phyloP scores from a whole-genome alignment of 2,113 vertebrate species.

The Herpetotheres cachinnans region DNA sequence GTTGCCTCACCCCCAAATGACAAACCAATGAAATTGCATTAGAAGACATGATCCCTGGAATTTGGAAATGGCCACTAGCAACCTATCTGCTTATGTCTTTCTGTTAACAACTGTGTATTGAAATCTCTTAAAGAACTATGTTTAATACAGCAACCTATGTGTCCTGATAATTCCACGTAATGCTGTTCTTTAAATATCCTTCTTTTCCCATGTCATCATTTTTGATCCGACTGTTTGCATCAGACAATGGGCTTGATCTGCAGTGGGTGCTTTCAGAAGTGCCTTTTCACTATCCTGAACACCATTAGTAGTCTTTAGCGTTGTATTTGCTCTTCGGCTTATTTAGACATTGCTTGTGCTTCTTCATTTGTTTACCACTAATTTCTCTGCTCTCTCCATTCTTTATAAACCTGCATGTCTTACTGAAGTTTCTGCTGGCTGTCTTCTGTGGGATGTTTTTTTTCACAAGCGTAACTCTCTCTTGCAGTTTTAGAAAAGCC shows the following conservation, averaged over 20 bases:
- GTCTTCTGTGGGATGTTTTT: neutral
- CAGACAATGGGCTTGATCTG: neutral
- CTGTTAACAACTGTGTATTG: neutral
- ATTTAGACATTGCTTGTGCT: neutral
- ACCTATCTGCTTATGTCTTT: neutral
- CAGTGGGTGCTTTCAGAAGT: neutral
- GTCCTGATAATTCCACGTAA: neutral
- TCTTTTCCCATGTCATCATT: neutral
- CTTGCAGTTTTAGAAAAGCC: neutral
- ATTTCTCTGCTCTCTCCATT: neutral
- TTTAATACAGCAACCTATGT: neutral
- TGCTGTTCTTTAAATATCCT: neutral
- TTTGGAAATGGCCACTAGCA: neutral
- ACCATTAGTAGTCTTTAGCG: neutral
- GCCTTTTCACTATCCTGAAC: neutral
- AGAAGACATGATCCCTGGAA: neutral
- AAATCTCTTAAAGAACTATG: neutral
- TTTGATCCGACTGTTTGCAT: neutral
- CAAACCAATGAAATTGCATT: neutral
- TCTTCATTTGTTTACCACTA: neutral
- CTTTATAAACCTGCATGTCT: neutral
- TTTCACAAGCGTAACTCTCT: neutral
- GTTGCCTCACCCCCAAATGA: neutral
- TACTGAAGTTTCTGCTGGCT: neutral
- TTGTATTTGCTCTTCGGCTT: neutral